These are phyloP conservation scores for Dicaeum eximium DNA, from an alignment of 2,113 vertebrate species.

Conservation along the genomic window DNA sequence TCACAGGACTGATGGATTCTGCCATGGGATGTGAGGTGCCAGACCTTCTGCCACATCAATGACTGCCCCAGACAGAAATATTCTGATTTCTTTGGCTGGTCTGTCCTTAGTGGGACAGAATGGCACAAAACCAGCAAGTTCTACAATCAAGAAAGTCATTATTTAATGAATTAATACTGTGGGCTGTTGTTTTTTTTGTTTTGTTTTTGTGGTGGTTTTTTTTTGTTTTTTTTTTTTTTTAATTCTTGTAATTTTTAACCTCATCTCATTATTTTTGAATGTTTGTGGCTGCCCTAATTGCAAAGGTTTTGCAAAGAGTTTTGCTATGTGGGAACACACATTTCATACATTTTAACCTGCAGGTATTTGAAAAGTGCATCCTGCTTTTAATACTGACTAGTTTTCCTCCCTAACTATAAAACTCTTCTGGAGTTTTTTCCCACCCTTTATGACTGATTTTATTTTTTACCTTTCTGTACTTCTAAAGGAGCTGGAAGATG, in stretches of 20 bases:
- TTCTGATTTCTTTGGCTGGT: neutral
- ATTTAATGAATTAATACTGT: neutral
- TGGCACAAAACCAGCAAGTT: neutral
- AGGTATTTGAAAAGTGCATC: neutral
- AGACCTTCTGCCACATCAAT: fast-evolving
- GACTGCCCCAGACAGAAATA: neutral
- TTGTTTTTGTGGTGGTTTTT: too few species aligned
- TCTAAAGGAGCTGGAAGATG: neutral
- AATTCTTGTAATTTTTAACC: neutral
- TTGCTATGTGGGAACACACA: neutral
- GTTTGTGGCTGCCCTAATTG: neutral
- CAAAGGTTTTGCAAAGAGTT: neutral
- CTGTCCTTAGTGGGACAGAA: neutral
- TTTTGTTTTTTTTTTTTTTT: neutral
- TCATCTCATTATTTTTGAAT: neutral
- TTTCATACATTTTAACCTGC: neutral
- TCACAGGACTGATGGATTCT: neutral
- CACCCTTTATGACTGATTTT: neutral
- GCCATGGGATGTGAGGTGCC: fast-evolving
- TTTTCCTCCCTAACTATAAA: neutral
- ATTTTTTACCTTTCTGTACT: neutral
- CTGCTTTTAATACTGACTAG: neutral
- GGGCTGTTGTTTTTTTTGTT: neutral
- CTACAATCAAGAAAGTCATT: neutral
- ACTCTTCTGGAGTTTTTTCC: neutral